A percentile compares a stretch with the other conserved stretches of the same genome.
Conservation (phyloP, 2,888 invertebrate genomes). For the Lasioglossum lativentre region DNA sequence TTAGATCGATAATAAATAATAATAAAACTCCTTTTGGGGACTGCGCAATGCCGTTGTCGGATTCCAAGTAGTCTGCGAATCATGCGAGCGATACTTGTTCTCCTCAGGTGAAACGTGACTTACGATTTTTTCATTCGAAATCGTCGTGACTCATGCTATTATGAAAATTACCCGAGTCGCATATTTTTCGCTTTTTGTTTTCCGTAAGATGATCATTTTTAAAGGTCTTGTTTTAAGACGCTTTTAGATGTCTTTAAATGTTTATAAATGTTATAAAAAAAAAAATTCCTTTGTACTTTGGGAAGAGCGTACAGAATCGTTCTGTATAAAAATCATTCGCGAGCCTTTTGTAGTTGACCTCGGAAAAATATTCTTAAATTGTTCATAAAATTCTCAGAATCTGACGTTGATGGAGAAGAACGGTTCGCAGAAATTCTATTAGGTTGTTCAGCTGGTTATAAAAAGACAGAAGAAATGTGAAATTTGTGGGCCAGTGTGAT, state of each 20-base stretch:
- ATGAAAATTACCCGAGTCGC: neutral
- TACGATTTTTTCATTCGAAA: neutral
- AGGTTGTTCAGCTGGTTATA: neutral
- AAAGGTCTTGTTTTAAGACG: neutral
- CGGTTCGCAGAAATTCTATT: neutral
- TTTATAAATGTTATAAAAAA: neutral
- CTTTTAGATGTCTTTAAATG: neutral
- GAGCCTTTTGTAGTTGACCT: too few relatives aligned
- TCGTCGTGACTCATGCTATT: neutral
- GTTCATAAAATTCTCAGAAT: too few relatives aligned
- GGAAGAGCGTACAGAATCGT: neutral
- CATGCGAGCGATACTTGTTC: neutral
- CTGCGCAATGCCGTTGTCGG: neutral
- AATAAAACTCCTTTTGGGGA: neutral
- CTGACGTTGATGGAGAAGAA: neutral
- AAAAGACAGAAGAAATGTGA: neutral
- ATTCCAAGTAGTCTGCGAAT: neutral
- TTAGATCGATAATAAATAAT: neutral
- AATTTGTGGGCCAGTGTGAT: neutral
- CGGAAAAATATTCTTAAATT: neutral
- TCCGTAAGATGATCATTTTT: neutral
- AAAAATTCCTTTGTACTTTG: neutral
- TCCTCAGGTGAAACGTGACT: neutral
- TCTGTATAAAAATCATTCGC: neutral
- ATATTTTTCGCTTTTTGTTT: neutral